phyloP scores from a whole-genome alignment of 2,797 vertebrate genomes.

The Vireo griseus region DNA sequence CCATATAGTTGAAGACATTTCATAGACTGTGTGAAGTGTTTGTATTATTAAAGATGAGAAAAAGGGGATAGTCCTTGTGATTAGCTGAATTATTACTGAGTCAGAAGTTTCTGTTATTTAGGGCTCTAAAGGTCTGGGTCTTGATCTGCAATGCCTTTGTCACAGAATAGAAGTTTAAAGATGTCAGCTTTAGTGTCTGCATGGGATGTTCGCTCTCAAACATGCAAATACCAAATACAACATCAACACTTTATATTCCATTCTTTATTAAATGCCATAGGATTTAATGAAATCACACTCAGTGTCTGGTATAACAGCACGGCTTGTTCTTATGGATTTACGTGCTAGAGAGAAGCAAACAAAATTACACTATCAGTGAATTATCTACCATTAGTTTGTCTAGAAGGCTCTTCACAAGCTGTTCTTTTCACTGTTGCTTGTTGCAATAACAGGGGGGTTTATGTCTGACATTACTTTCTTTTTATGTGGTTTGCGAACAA shows the following conservation, averaged over 20 bases:
- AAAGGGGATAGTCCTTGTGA: not conserved
- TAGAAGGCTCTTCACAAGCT: constrained; percentile 58
- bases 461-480: constrained; percentile 50
- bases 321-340: constrained; percentile 54
- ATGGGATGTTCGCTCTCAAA: not conserved
- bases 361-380: constrained; percentile 52
- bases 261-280: constrained; percentile 3
- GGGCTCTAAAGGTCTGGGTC: not conserved
- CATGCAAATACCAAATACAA: not conserved
- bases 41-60: not conserved
- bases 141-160: not conserved
- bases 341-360: constrained; percentile 33
- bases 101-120: not conserved
- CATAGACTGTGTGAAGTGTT: not conserved
- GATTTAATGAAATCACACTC: not conserved
- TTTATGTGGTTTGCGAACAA: constrained; percentile 54
- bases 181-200: not conserved
- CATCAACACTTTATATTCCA: not conserved
- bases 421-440: constrained; percentile 52
- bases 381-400: constrained; percentile 61
- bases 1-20: not conserved
- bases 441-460: constrained; percentile 42
- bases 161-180: not conserved
- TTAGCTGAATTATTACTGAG: not conserved
- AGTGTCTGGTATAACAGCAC: constrained; percentile 25